phyloP scores from a whole-genome alignment of 53 echinoderm and acorn worm genomes.

The Arbacia lixula region DNA sequence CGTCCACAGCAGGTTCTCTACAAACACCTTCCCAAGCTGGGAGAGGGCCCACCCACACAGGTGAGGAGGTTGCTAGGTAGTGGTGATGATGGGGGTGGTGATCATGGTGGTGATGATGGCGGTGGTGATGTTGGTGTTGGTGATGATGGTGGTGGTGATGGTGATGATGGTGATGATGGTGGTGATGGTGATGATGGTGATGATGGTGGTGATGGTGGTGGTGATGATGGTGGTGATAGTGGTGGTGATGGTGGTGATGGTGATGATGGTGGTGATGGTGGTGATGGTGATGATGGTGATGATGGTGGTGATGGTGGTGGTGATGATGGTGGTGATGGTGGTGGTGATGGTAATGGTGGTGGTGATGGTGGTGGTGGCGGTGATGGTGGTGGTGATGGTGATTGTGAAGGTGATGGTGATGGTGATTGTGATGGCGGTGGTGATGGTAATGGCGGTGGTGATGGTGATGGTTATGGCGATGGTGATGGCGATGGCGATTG shows the following conservation, averaged over 20 bases:
- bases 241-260: conserved; percentile 25
- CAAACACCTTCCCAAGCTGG: conserved; percentile 99
- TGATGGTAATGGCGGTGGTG: not conserved
- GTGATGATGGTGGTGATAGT: conserved; percentile 33
- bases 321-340: not conserved
- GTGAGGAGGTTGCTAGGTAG: conserved; percentile 13
- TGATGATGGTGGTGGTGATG: conserved; percentile 22
- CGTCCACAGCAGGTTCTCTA: conserved; percentile 97
- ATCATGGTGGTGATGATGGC: conserved; percentile 3
- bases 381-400: not conserved
- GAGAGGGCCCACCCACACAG: conserved; percentile 97
- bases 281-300: conserved; percentile 15
- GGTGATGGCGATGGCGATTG: not conserved
- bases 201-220: conserved; percentile 38
- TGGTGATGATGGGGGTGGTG: not conserved
- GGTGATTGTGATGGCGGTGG: not conserved
- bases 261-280: conserved; percentile 40
- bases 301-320: not conserved
- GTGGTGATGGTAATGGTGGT: conserved; percentile 5
- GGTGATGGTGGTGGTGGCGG: not conserved
- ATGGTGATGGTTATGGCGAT: not conserved
- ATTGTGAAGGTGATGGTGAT: not conserved
- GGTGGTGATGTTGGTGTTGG: conserved; percentile 1
- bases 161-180: conserved; percentile 32
- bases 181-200: conserved; percentile 39